Percentiles rank a stretch among this genome's conserved stretches.
These are phyloP conservation scores for Limnothrissa miodon DNA, from an alignment of 2,113 vertebrate genomes.

Conservation along the genomic window DNA sequence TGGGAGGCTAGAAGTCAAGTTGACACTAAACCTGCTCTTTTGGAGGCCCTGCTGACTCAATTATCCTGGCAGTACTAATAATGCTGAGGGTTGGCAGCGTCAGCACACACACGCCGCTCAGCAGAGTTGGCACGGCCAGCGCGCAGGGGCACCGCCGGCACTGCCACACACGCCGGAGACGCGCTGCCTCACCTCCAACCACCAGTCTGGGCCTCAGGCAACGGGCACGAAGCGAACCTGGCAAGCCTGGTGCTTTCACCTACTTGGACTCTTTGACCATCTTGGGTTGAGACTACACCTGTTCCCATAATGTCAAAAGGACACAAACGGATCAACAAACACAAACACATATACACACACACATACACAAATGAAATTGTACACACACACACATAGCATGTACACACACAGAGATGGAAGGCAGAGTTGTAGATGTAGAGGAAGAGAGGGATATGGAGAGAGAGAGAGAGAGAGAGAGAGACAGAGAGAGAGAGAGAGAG, in stretches of 20 bases:
- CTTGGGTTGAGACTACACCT: neutral
- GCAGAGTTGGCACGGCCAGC: neutral
- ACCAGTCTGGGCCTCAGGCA: neutral
- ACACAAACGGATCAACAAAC: neutral
- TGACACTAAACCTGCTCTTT: constrained; percentile 13
- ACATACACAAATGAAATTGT: too few relatives aligned
- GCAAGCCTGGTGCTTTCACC: neutral
- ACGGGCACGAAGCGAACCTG: neutral
- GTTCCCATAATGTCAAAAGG: neutral
- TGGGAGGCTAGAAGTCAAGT: neutral
- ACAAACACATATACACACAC: constrained; percentile 18
- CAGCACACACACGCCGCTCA: constrained; percentile 4
- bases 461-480: too few relatives aligned
- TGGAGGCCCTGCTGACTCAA: constrained; percentile 13
- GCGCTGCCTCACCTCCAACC: neutral
- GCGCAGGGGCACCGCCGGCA: neutral
- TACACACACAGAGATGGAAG: too few relatives aligned
- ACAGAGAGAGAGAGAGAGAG: too few relatives aligned
- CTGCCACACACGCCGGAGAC: neutral
- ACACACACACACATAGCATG: too few relatives aligned
- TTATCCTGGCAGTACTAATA: constrained; percentile 11
- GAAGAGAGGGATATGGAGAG: too few relatives aligned
- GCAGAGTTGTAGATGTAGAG: too few relatives aligned
- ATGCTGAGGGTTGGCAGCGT: constrained; percentile 11
- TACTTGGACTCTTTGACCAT: neutral